Evolutionary conservation across 2,113 vertebrate genomes (phyloP).

Genomic region (Chiloscyllium plagiosum): DNA sequence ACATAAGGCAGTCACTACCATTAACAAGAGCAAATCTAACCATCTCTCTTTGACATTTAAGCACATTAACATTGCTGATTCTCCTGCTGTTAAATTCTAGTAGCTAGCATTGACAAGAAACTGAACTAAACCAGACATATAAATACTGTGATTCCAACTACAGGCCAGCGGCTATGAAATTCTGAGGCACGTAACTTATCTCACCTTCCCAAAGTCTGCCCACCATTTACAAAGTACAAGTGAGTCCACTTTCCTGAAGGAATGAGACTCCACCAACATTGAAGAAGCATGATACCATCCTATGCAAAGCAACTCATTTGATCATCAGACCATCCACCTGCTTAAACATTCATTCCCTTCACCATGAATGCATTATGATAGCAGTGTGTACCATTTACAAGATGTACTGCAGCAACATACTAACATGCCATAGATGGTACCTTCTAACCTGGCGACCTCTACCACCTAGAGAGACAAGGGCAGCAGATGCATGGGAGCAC

Average conservation of each 20-base stretch:
- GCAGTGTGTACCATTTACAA: not conserved
- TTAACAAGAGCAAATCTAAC: not conserved
- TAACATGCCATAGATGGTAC: not conserved
- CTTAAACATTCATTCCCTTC: too few relatives aligned
- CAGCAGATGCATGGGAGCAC: not conserved
- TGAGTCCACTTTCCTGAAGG: not conserved
- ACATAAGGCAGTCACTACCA: not conserved
- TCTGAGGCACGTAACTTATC: not conserved
- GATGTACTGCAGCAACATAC: not conserved
- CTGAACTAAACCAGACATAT: not conserved
- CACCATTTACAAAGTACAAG: not conserved
- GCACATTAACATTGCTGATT: not conserved
- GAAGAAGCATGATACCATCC: not conserved
- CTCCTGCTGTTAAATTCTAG: not conserved
- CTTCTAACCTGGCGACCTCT: not conserved
- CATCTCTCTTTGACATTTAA: not conserved
- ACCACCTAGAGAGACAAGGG: not conserved
- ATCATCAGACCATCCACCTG: not conserved
- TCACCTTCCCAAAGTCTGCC: not conserved
- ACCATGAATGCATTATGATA: not conserved
- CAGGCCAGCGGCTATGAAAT: not conserved
- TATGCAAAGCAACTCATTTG: not conserved
- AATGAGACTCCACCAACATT: not conserved
- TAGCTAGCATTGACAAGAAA: not conserved
- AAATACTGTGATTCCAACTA: not conserved